These are phyloP conservation scores for Caenorhabditis japonica DNA, from an alignment of 2,888 invertebrate species.

Conservation along the genomic window DNA sequence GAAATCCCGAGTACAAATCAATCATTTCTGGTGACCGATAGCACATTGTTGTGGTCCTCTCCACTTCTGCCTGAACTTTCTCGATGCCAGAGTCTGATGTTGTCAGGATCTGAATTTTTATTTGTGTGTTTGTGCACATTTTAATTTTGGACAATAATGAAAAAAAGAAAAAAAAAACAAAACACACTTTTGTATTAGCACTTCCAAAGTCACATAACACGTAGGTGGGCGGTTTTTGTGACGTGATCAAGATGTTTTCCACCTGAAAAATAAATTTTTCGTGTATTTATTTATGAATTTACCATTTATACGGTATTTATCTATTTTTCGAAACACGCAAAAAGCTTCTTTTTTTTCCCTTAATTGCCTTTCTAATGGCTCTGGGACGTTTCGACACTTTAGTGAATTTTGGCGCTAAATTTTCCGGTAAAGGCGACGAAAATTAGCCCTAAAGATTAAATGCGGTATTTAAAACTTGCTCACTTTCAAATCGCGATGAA, in stretches of 20 bases:
- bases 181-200: slow-evolving; percentile 85
- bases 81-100: slow-evolving; percentile 61
- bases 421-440: no score
- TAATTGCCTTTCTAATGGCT: no score
- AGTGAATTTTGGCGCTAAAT: no score
- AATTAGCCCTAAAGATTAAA: no score
- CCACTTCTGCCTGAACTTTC: slow-evolving; percentile 73
- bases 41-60: slow-evolving; percentile 87
- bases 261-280: slow-evolving; percentile 80
- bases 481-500: slow-evolving; percentile 93
- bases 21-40: slow-evolving; percentile 94
- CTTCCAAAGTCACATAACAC: slow-evolving; percentile 94
- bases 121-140: not conserved
- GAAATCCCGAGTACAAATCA: slow-evolving; percentile 87
- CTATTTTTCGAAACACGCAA: no score
- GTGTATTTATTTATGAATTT: no score
- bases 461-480: no score
- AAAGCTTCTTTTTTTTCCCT: no score
- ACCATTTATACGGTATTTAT: no score
- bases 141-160: no score
- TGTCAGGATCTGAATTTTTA: slow-evolving; percentile 81
- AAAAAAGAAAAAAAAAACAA: slow-evolving; percentile 30
- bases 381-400: no score
- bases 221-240: slow-evolving; percentile 81
- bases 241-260: slow-evolving; percentile 88